Percentiles rank a stretch among this genome's conserved stretches.
These are phyloP conservation scores for Drosophila seguyi DNA, from an alignment of 1,140 invertebrate species.

Conservation along the genomic window DNA sequence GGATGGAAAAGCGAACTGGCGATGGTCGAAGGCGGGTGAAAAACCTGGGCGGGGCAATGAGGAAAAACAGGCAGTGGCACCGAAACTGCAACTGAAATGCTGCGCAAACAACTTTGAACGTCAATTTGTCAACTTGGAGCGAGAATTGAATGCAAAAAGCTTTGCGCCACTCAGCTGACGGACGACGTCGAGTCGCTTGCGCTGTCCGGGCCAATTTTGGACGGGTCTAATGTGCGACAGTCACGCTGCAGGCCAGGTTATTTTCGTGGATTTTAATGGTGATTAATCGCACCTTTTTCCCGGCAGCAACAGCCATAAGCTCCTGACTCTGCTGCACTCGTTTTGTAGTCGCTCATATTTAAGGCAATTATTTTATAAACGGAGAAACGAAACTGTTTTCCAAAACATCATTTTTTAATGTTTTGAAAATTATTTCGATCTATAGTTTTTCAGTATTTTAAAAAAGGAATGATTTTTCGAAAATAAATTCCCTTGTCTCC, in stretches of 20 bases:
- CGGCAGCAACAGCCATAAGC: constrained; percentile 2
- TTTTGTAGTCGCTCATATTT: not conserved
- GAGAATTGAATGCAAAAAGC: constrained; percentile 82
- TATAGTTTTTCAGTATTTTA: not conserved
- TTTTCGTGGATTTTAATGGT: constrained; percentile 49
- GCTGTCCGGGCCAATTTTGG: constrained; percentile 68
- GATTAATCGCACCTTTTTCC: constrained; percentile 29
- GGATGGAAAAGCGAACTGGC: constrained; percentile 22
- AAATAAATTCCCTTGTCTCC: too few relatives aligned
- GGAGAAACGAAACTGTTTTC: not conserved
- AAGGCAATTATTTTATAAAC: not conserved
- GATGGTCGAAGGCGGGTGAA: not conserved
- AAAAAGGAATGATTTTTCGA: not conserved
- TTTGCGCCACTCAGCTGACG: constrained; percentile 62
- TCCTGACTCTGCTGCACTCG: not conserved
- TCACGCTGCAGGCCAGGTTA: constrained; percentile 45
- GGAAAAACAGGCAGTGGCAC: constrained; percentile 64
- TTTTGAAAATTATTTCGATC: not conserved
- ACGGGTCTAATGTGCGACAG: constrained; percentile 43
- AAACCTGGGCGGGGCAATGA: constrained; percentile 17
- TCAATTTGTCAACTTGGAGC: constrained; percentile 81
- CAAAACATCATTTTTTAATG: not conserved
- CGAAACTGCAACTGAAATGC: constrained; percentile 80
- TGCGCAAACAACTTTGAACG: constrained; percentile 83
- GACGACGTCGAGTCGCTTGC: constrained; percentile 44